Evolutionary conservation across 2,888 invertebrate species (phyloP).

Genomic region (Boloria euphrosyne): DNA sequence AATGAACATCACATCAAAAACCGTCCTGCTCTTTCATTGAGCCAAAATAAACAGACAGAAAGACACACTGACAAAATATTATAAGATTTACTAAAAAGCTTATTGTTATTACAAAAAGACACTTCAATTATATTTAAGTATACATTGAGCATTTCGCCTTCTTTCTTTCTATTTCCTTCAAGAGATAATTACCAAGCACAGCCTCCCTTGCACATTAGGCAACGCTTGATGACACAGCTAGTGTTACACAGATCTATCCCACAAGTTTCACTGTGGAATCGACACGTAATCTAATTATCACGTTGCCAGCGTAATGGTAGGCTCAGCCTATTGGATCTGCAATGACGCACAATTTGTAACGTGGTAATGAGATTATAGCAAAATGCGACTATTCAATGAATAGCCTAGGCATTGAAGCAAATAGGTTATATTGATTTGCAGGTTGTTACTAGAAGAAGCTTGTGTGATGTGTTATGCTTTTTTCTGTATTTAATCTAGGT

Average conservation of each 20-base stretch:
- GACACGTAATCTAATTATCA: slow-evolving; percentile 42
- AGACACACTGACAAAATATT: too few relatives aligned
- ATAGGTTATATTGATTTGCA: not conserved
- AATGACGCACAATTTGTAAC: slow-evolving; percentile 37
- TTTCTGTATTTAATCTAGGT: not conserved
- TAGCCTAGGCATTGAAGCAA: not conserved
- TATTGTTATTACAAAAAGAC: too few relatives aligned
- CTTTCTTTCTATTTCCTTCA: too few relatives aligned
- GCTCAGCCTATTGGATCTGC: slow-evolving; percentile 36
- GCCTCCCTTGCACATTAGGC: not conserved
- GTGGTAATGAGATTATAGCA: slow-evolving; percentile 34
- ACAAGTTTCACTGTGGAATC: slow-evolving; percentile 33
- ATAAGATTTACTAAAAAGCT: too few relatives aligned
- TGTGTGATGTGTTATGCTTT: not conserved
- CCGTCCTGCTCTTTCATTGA: too few relatives aligned
- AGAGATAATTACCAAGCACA: too few relatives aligned
- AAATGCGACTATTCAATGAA: slow-evolving; percentile 25
- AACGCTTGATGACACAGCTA: not conserved
- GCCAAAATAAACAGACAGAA: too few relatives aligned
- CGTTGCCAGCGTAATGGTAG: slow-evolving; percentile 34
- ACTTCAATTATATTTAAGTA: too few relatives aligned
- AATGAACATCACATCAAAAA: too few relatives aligned
- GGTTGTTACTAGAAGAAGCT: too few relatives aligned
- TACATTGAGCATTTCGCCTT: too few relatives aligned
- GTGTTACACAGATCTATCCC: not conserved